Evolutionary conservation across 2,113 vertebrate genomes (phyloP), one percentile per base, ranked within the genome.

Genomic region (Sapayoa aenigma): DNA sequence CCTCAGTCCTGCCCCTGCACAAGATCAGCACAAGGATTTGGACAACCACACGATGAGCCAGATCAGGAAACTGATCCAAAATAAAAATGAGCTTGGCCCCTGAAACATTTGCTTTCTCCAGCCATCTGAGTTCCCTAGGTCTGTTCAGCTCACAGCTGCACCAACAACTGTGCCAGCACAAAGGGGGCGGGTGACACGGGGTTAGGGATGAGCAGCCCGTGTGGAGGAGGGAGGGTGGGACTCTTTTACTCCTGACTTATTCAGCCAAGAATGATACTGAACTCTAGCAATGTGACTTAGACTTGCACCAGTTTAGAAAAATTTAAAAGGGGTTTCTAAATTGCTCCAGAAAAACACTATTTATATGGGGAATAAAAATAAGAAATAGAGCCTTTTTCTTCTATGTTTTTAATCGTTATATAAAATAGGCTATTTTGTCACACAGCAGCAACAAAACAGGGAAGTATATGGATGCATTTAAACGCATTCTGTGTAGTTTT

Each of bases 31-130:
- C 37, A 46, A 69, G 59, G 59, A 88, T 84, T 88, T 95, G 90
- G 92, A 93, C 88, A 95, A 56, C 37, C 49, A 56, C 33, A 20
- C 47, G 41, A 55, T 1, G 35, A 89, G 84, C 52, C 53, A 60
- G 42, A 80, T 39, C 42, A 84, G 88, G 88, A 85, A 96, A 90
- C 76, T 5, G 55, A 86, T 96, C 80, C 92, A 96, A 96, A 88
- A 84, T 77, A 59, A 77, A 95, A 94, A 90, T 4, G 3, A 93
- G 47, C 63, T 93, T 92, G 88, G 88, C 63, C 71, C 33, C 55
- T 37, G 60, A 62, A 94, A 74, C 83, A 92, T 66, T 88, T 93
- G 71, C 80, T 90, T 56, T 94, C 73, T 75, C 55, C 55, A 55
- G 75, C 72, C 94, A 90, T 67, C 77, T 86, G 63, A 77, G 75